Base-by-base conservation (phyloP, 2,113 vertebrate species). In the Planiliza haematocheilus region DNA sequence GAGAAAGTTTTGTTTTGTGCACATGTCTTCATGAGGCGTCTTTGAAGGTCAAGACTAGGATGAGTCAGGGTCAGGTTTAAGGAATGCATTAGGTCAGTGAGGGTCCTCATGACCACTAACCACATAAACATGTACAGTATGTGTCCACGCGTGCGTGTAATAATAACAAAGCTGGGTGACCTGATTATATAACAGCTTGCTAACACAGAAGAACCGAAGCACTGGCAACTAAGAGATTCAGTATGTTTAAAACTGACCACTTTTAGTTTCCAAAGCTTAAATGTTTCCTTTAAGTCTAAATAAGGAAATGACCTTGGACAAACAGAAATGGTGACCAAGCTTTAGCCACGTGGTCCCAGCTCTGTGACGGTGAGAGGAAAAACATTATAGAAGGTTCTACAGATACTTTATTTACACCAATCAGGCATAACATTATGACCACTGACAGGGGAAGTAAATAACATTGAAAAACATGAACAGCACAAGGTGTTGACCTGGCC, bases 101-200 rank as follows among this genome's bases (percentile, higher is more conserved):
- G 9, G 41, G 49, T 61, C 56, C 48, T 16, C 38, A 61, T 46
- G 38, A 46, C 17, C 18, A 17, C 20, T 74, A 12, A 38, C 37
- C n/a, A 11, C 6, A 1, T 45, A 61, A 56, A 42, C 39, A 11
- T 46, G 41, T 50, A 3, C 24, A 12, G 3, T 39, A 14, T 37
- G 52, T 45, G 39, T 56, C 24, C 24, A 30, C 24, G 24, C 24
- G 2, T 48, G 70, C 5, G 52, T 7, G 24, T 17, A 21, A 74
- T 50, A 57, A 72, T 36, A 72, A 63, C 58, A 64, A 59, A 73
- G 67, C 67, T 42, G 49, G 8, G 12, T 51, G 50, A 34, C 50
- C 59, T 45, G 51, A 83, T 79, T 73, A 42, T 68, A 55, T 76
- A 56, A 80, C 53, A 51, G 46, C 10, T 21, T 49, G 20, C 12